A percentile compares a stretch with the other conserved stretches of the same genome.
These are phyloP conservation scores for Bujurquina vittata DNA, from an alignment of 2,113 vertebrate species.

Conservation along the genomic window DNA sequence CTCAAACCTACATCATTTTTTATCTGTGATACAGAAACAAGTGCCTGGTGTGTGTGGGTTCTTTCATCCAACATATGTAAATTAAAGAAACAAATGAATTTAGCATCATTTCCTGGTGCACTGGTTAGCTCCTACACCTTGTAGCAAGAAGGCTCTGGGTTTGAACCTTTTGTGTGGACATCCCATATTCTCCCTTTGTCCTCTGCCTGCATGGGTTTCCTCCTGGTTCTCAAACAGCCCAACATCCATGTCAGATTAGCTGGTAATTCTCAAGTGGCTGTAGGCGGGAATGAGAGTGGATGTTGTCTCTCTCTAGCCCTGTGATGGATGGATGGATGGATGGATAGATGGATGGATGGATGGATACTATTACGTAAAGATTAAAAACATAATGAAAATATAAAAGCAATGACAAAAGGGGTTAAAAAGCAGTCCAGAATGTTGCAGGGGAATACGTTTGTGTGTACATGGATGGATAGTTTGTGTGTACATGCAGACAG, in stretches of 20 bases:
- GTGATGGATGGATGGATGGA: not conserved
- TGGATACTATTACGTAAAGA: not conserved
- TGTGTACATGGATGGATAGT: slow-evolving; percentile 16
- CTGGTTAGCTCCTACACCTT: not conserved
- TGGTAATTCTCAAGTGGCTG: not conserved
- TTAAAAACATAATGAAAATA: slow-evolving; percentile 17
- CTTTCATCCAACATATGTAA: too few species aligned
- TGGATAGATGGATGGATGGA: not conserved
- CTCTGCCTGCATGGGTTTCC: not conserved
- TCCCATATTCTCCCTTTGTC: not conserved
- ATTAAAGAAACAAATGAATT: not conserved
- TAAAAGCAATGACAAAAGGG: slow-evolving; percentile 32
- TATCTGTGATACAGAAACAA: slow-evolving; percentile 13
- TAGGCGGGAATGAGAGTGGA: too few species aligned
- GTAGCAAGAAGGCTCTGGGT: not conserved
- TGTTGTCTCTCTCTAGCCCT: not conserved
- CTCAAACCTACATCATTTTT: not conserved
- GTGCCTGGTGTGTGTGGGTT: not conserved
- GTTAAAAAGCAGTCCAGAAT: slow-evolving; percentile 13
- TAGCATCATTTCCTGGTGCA: not conserved
- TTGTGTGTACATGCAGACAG: not conserved
- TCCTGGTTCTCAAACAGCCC: not conserved
- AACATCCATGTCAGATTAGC: not conserved
- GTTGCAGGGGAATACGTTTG: not conserved
- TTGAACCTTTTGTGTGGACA: not conserved